Evolutionary conservation across 2,113 vertebrate genomes (phyloP).

Genomic region (Cochlearius cochlearius): DNA sequence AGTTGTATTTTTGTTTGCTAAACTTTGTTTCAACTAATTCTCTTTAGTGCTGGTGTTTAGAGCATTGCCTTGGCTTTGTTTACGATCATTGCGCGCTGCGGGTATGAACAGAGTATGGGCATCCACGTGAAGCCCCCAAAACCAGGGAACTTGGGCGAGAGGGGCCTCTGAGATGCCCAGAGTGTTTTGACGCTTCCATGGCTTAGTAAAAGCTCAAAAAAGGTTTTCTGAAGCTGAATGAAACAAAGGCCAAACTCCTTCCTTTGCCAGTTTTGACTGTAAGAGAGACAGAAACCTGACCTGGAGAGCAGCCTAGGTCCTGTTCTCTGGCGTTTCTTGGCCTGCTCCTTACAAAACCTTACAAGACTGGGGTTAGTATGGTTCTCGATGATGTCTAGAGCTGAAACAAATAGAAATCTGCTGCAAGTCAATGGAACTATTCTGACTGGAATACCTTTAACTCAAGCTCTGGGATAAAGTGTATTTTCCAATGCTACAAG

Average conservation of each 20-base stretch:
- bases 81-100: accelerated
- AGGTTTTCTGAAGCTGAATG: background rate
- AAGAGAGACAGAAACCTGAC: background rate
- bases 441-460: background rate
- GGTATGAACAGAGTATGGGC: background rate
- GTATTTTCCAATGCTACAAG: background rate
- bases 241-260: background rate
- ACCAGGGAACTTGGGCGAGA: background rate
- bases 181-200: background rate
- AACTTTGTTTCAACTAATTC: background rate
- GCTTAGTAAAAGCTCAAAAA: background rate
- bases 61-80: background rate
- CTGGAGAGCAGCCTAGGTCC: background rate
- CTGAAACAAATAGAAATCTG: background rate
- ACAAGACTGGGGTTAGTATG: background rate
- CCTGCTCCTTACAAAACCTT: background rate
- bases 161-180: background rate
- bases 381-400: background rate
- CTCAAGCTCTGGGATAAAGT: background rate
- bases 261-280: background rate
- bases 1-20: slow-evolving; percentile 20
- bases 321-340: background rate
- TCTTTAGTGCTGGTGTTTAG: background rate
- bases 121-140: background rate
- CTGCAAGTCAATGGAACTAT: background rate